phyloP scores from a whole-genome alignment of 2,888 invertebrate species.

The Macrophya annulata region DNA sequence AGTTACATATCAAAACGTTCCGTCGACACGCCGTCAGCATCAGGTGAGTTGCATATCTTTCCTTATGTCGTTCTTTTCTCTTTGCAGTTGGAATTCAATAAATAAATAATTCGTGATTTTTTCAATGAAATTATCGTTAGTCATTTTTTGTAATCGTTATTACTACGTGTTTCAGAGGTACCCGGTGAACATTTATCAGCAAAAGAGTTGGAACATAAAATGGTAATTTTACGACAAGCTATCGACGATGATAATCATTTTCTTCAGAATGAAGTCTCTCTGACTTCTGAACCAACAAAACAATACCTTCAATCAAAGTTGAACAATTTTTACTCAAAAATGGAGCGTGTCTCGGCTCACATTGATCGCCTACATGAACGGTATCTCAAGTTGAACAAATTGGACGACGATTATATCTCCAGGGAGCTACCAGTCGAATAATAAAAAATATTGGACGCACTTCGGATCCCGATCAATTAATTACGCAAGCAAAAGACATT shows the following conservation, averaged over 20 bases:
- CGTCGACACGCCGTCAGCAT: slow-evolving; percentile 4
- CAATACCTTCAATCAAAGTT: slow-evolving; percentile 6
- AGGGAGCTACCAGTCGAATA: slow-evolving; percentile 57
- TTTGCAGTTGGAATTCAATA: neutral
- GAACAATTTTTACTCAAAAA: slow-evolving; percentile 57
- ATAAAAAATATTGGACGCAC: neutral
- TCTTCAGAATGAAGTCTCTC: neutral
- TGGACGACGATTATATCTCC: slow-evolving; percentile 65
- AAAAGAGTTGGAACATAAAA: neutral
- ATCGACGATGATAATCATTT: slow-evolving; percentile 4
- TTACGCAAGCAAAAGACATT: neutral
- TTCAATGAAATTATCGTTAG: neutral
- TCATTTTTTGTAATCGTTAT: neutral
- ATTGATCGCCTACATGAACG: slow-evolving; percentile 63
- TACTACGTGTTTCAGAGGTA: neutral
- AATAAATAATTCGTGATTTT: neutral
- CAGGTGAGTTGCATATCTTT: neutral
- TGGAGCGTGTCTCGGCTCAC: slow-evolving; percentile 60
- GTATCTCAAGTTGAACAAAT: slow-evolving; percentile 58
- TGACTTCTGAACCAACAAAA: slow-evolving; percentile 2
- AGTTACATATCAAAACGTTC: slow-evolving; percentile 44
- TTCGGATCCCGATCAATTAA: neutral
- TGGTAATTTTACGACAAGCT: neutral
- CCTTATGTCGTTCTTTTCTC: neutral
- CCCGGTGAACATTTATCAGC: neutral